A percentile compares a stretch with the other conserved stretches of the same genome.
Conservation (phyloP, 2,888 invertebrate species). For the Galerucella calmariensis region DNA sequence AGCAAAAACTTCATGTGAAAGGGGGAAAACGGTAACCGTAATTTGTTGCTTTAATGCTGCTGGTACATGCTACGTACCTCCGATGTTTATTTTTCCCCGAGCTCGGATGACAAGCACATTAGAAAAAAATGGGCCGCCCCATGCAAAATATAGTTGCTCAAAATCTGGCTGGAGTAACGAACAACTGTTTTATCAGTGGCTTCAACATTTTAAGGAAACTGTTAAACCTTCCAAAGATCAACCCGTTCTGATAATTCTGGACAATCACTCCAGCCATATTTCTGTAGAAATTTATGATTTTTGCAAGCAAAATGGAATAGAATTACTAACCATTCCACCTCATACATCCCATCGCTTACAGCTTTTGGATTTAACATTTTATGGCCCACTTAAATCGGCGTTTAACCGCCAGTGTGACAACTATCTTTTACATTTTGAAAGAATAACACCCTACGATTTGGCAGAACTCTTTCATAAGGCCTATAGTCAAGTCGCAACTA, state of each 20-base stretch:
- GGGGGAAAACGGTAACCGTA: background rate
- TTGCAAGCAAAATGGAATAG: slow-evolving; percentile 21
- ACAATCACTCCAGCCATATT: slow-evolving; percentile 26
- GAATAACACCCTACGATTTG: background rate
- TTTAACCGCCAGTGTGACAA: background rate
- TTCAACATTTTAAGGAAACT: background rate
- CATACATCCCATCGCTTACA: too few species aligned
- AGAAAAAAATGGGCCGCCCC: background rate
- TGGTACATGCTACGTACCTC: background rate
- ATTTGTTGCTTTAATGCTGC: background rate
- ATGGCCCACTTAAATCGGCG: slow-evolving; percentile 16
- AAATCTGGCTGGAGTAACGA: background rate
- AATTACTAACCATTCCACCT: slow-evolving; percentile 7
- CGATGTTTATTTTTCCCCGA: background rate
- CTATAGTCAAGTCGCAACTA: slow-evolving; percentile 12
- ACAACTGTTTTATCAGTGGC: slow-evolving; percentile 1
- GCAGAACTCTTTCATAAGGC: background rate
- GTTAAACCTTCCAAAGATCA: slow-evolving; percentile 17
- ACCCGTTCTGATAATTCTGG: slow-evolving; percentile 18
- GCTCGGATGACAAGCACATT: background rate
- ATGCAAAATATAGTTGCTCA: too few species aligned
- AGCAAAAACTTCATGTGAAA: background rate
- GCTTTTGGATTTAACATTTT: slow-evolving; percentile 10
- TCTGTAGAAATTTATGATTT: slow-evolving; percentile 24
- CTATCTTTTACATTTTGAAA: slow-evolving; percentile 4